Evolutionary conservation across 2,113 vertebrate species (phyloP).

Genomic region (Rhinolophus ferrumequinum): DNA sequence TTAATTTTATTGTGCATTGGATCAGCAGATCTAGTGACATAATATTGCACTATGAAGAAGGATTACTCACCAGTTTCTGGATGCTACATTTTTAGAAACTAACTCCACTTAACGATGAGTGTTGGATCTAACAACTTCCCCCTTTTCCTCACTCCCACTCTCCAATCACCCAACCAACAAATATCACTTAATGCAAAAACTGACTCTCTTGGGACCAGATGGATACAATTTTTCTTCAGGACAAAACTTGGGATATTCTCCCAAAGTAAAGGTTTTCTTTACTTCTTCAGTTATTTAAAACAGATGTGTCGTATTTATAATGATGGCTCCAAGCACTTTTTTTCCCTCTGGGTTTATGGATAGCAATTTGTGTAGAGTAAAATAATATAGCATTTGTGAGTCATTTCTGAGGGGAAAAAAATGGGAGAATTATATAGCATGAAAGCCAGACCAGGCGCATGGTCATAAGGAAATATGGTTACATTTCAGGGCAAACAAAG

Average conservation of each 20-base stretch:
- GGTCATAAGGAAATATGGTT: background rate
- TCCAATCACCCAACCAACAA: slow-evolving; percentile 81
- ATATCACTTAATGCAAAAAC: slow-evolving; percentile 83
- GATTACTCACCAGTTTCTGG: slow-evolving; percentile 87
- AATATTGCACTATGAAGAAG: slow-evolving; percentile 84
- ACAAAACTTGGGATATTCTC: slow-evolving; percentile 80
- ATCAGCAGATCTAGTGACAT: slow-evolving; percentile 86
- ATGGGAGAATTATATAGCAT: slow-evolving; percentile 39
- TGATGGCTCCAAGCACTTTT: slow-evolving; percentile 57
- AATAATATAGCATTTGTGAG: slow-evolving; percentile 68
- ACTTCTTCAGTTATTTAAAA: slow-evolving; percentile 84
- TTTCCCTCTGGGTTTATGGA: slow-evolving; percentile 75
- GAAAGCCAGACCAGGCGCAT: background rate
- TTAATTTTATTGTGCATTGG: slow-evolving; percentile 87
- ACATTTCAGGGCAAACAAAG: background rate
- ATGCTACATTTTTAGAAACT: slow-evolving; percentile 85
- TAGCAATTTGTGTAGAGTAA: slow-evolving; percentile 71
- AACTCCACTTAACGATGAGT: slow-evolving; percentile 84
- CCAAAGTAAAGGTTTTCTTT: slow-evolving; percentile 82
- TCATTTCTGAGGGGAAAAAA: slow-evolving; percentile 64
- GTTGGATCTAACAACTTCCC: slow-evolving; percentile 83
- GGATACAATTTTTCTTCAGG: slow-evolving; percentile 83
- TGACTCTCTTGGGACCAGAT: slow-evolving; percentile 82
- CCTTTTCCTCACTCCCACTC: slow-evolving; percentile 72
- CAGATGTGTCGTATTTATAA: slow-evolving; percentile 85